Base-by-base conservation (phyloP, 1,140 invertebrate genomes). In the Mactra quadrangularis region DNA sequence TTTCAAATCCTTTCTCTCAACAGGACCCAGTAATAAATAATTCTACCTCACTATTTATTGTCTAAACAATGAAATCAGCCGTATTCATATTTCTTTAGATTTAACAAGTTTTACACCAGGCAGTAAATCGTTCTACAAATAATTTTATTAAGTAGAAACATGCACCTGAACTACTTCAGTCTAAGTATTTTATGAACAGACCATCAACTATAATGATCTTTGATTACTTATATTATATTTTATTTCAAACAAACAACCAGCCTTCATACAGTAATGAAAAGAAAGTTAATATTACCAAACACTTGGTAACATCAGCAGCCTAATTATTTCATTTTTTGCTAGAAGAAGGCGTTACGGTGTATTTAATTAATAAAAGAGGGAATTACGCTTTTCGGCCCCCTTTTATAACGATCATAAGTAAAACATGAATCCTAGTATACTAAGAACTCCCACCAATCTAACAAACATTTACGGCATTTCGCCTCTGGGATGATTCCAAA, bases 321-420 rank as follows among this genome's bases (percentile, higher is more conserved):
- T 81, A 70, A 70, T 81, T 59, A 68, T 53, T 45, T 71, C 53
- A 47, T 29, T 70, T n/a, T 66, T 27, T 47, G 47, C 68, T 71
- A 81, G 77, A 52, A 81, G 64, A 71, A 81, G 77, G 77, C 77
- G 77, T 81, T 81, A 35, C 77, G 66, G 77, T 71, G 77, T 81
- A 81, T 81, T 81, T 81, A 81, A 81, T 81, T 81, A 81, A 81
- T 81, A 81, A 81, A 81, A 81, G 77, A 64, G 77, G 77, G 77
- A 81, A 81, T 81, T 81, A 81, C 77, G 57, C 77, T 71, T 78
- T 81, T 81, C 77, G 50, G 77, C 77, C 77, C 77, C 64, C 77
- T 81, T 79, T 81, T 81, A 81, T 81, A 81, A 81, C 68, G 77
- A 81, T 81, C 66, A 60, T 59, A 71, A 55, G 47, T 81, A 70